A percentile compares a stretch with the other conserved stretches of the same genome.
Evolutionary conservation across 2,888 invertebrate species (phyloP).

Genomic region (Monopis laevigella): DNA sequence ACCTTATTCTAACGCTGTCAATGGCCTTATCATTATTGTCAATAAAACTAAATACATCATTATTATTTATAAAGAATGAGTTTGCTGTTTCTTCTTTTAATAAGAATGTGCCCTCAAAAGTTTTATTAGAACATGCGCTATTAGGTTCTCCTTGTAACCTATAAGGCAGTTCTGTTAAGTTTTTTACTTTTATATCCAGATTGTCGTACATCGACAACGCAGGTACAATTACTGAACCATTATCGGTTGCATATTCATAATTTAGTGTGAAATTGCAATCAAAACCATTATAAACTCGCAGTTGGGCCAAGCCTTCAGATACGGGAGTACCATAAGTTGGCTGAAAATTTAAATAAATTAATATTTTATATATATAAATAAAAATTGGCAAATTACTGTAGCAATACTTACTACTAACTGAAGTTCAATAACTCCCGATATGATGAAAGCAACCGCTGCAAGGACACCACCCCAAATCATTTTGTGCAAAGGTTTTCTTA

Average conservation of each 20-base stretch:
- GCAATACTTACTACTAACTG: slow-evolving; percentile 69
- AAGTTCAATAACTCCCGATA: slow-evolving; percentile 87
- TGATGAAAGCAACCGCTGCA: slow-evolving; percentile 85
- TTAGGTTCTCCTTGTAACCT: slow-evolving; percentile 32
- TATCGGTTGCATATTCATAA: slow-evolving; percentile 20
- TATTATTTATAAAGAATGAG: slow-evolving; percentile 41
- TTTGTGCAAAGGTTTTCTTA: slow-evolving; percentile 84
- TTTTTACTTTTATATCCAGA: slow-evolving; percentile 35
- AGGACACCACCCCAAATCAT: slow-evolving; percentile 89
- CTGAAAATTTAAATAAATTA: slow-evolving; percentile 30
- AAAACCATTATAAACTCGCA: slow-evolving; percentile 76
- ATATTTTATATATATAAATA: neutral
- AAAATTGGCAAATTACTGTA: neutral
- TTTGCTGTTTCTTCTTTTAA: slow-evolving; percentile 43
- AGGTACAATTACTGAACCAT: slow-evolving; percentile 29
- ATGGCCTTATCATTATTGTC: slow-evolving; percentile 55
- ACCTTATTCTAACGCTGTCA: slow-evolving; percentile 47
- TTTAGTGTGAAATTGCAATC: slow-evolving; percentile 61
- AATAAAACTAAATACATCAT: slow-evolving; percentile 35
- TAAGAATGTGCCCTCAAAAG: slow-evolving; percentile 30
- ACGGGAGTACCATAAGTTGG: slow-evolving; percentile 70
- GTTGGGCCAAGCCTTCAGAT: slow-evolving; percentile 64
- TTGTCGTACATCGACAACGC: slow-evolving; percentile 46
- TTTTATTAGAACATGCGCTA: slow-evolving; percentile 29
- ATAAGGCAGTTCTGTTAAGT: slow-evolving; percentile 36